Evolutionary conservation across 2,888 invertebrate species (phyloP).

Genomic region (Coecobrya sp.): DNA sequence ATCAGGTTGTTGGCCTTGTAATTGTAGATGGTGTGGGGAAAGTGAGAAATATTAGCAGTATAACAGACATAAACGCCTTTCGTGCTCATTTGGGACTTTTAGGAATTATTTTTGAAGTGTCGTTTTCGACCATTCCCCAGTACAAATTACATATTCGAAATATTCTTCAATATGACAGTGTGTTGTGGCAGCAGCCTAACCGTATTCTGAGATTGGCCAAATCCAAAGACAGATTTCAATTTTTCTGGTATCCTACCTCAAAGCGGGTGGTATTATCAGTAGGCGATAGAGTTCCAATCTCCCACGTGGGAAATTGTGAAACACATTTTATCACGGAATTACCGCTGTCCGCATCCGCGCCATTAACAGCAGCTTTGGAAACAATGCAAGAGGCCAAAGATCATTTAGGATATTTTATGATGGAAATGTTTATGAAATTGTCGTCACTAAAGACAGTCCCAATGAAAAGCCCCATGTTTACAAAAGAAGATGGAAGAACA

Average conservation of each 20-base stretch:
- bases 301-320: background rate
- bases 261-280: background rate
- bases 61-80: background rate
- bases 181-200: background rate
- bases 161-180: background rate
- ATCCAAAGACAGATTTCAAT: background rate
- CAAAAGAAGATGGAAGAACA: background rate
- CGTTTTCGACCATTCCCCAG: conserved; percentile 11
- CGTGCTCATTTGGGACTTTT: conserved; percentile 50
- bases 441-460: background rate
- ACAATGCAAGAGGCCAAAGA: background rate
- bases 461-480: background rate
- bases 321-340: background rate
- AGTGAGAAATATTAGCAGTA: background rate
- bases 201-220: background rate
- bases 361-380: background rate
- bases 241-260: conserved; percentile 12
- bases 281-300: background rate
- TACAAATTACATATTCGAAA: conserved; percentile 17
- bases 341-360: no score
- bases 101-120: conserved; percentile 28
- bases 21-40: conserved; percentile 50
- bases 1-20: background rate
- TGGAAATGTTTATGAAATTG: background rate
- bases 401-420: background rate